These are phyloP conservation scores for Scalopus aquaticus DNA, from an alignment of 2,113 vertebrate species.

Conservation along the genomic window DNA sequence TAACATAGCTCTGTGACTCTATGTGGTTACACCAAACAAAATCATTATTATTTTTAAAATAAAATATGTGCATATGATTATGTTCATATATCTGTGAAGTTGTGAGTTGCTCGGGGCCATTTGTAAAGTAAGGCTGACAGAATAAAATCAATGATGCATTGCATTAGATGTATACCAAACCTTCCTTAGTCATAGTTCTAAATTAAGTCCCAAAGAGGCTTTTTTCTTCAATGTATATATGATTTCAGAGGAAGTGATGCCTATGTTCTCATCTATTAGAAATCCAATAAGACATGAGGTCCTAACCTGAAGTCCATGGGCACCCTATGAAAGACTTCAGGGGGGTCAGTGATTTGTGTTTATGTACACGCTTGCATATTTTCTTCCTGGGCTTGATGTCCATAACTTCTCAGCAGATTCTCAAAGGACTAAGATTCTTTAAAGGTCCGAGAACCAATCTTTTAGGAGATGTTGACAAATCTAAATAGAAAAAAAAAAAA, in stretches of 20 bases:
- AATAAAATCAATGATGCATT: slow-evolving; percentile 65
- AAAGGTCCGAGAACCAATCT: not conserved
- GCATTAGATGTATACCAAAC: slow-evolving; percentile 42
- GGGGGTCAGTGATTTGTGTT: not conserved
- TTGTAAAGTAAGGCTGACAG: slow-evolving; percentile 61
- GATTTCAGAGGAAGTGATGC: slow-evolving; percentile 23
- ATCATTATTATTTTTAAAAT: slow-evolving; percentile 63
- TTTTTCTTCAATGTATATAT: slow-evolving; percentile 35
- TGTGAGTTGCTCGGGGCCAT: slow-evolving; percentile 66
- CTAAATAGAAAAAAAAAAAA: not conserved
- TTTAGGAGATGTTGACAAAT: not conserved
- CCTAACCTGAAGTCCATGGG: not conserved
- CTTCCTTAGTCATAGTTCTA: slow-evolving; percentile 57
- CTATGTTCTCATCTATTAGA: slow-evolving; percentile 35
- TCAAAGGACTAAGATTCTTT: not conserved
- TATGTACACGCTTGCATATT: not conserved
- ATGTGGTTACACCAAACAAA: slow-evolving; percentile 69
- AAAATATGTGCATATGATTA: slow-evolving; percentile 75
- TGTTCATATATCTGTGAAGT: slow-evolving; percentile 55
- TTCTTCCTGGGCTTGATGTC: not conserved
- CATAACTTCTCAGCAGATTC: not conserved
- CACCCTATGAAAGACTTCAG: not conserved
- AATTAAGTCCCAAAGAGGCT: slow-evolving; percentile 59
- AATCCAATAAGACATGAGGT: slow-evolving; percentile 37
- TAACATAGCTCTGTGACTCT: slow-evolving; percentile 64